These are phyloP conservation scores for Caenorhabditis sulstoni DNA, from an alignment of 2,888 invertebrate species.

Conservation along the genomic window DNA sequence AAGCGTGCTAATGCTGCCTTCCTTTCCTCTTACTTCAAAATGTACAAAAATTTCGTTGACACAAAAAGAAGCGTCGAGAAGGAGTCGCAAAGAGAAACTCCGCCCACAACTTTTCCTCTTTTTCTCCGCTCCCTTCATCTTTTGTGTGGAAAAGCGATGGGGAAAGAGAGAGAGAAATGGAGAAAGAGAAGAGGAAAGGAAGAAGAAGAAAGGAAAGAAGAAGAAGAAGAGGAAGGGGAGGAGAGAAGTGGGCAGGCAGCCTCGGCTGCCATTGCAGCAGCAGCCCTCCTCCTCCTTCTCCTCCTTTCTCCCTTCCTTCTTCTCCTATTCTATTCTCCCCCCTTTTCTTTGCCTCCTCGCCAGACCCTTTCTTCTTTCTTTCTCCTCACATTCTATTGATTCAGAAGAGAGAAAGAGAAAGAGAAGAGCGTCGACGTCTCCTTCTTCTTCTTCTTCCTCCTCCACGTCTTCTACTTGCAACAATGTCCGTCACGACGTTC, in stretches of 20 bases:
- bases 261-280: too few species aligned
- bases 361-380: conserved; percentile 8
- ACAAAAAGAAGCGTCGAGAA: too few species aligned
- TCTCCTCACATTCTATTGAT: background rate
- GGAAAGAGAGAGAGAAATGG: background rate
- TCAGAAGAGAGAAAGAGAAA: conserved; percentile 31
- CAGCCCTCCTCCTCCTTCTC: conserved; percentile 31
- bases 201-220: background rate
- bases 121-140: too few species aligned
- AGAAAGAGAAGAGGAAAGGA: background rate
- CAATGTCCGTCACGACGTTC: background rate
- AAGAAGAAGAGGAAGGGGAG: background rate
- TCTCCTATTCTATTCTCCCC: conserved; percentile 5
- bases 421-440: conserved; percentile 41
- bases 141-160: too few species aligned
- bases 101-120: too few species aligned
- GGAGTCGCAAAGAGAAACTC: too few species aligned
- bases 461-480: conserved; percentile 4
- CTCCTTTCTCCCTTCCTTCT: conserved; percentile 11
- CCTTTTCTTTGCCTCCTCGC: conserved; percentile 4
- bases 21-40: too few species aligned
- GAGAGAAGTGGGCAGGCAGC: background rate
- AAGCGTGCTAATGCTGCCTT: too few species aligned
- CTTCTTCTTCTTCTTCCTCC: conserved; percentile 33
- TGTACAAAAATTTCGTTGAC: too few species aligned